These are phyloP conservation scores for Phymorhynchus buccinoides DNA, from an alignment of 1,140 invertebrate species.

Conservation along the genomic window DNA sequence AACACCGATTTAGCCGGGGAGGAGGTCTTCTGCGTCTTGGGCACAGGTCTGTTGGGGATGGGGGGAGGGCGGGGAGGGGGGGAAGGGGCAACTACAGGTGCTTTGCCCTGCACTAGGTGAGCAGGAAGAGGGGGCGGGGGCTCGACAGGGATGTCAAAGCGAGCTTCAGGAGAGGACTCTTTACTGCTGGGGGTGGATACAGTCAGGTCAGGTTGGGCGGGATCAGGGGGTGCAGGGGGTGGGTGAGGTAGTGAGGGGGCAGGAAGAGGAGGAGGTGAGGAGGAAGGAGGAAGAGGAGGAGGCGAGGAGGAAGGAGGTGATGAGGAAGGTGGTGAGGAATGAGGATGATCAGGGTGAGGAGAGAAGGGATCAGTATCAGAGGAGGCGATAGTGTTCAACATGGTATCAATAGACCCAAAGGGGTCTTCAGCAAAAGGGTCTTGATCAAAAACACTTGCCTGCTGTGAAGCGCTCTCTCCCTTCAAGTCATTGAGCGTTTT, in stretches of 20 bases:
- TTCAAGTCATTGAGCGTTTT: conserved; percentile 62
- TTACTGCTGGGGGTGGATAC: not conserved
- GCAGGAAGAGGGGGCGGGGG: conserved; percentile 43
- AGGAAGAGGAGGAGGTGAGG: conserved; percentile 64
- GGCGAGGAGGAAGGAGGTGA: conserved; percentile 28
- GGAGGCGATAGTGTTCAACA: conserved; percentile 21
- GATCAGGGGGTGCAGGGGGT: conserved; percentile 44
- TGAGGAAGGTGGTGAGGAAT: conserved; percentile 64
- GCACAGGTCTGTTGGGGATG: conserved; percentile 32
- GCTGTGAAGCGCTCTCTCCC: conserved; percentile 5
- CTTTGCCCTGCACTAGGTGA: not conserved
- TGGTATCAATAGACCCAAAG: conserved; percentile 10
- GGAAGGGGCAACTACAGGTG: conserved; percentile 8
- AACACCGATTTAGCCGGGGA: conserved; percentile 30
- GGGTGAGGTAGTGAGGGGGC: conserved; percentile 32
- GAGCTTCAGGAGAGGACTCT: conserved; percentile 20
- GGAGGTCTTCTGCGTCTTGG: conserved; percentile 40
- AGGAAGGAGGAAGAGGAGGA: conserved; percentile 49
- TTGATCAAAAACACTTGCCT: conserved; percentile 57
- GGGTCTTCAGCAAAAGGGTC: conserved; percentile 37
- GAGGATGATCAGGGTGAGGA: conserved; percentile 49
- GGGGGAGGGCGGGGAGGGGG: conserved; percentile 43
- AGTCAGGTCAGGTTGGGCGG: conserved; percentile 20
- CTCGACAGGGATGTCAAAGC: conserved; percentile 39
- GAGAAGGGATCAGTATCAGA: conserved; percentile 57